Base-by-base conservation (phyloP, 2,113 vertebrate species). In the Glareola pratincola region DNA sequence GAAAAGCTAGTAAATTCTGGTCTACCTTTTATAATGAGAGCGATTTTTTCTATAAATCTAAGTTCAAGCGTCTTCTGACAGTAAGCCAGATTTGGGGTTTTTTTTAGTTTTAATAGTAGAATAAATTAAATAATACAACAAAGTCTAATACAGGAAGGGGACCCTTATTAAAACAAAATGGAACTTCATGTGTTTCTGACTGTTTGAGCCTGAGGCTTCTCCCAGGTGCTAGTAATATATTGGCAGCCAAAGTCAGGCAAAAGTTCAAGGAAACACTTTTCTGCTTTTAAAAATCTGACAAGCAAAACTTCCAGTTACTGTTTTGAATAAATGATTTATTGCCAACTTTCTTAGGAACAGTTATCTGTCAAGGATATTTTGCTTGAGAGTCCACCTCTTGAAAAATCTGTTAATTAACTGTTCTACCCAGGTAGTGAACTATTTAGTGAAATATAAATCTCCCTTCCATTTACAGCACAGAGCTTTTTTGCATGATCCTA, bases 291-390 rank as follows among this genome's bases (percentile, higher is more conserved):
- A 94, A 96, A 89, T 69, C 68, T 92, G 95, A 94, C 92, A 96
- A 90, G 83, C 30, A 93, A 93, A 93, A 94, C 56, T 94, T 96
- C 91, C 92, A 97, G 94, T 96, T 92, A 94, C 96, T 85, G 41
- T 94, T 96, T 94, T 91, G 88, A 96, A 96, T 96, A 94, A 86
- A 83, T 91, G 90, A 96, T 96, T 96, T 96, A 96, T 71, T 74
- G 56, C 56, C 92, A 94, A 45, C 54, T 90, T 94, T 94, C 68
- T 95, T 71, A 91, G 29, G 79, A 94, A 80, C 88, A 95, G 96
- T 96, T 96, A 95, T 88, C 90, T 96, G 94, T 96, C 96, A 97
- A 41, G 20, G 13, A 83, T 84, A 72, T 92, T 94, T 92, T 94
- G 48, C 72, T 96, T 96, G 75, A 62, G 76, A 85, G 60, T 90